These are phyloP conservation scores for Synanthedon myopaeformis DNA, from an alignment of 2,888 invertebrate species.

Conservation along the genomic window DNA sequence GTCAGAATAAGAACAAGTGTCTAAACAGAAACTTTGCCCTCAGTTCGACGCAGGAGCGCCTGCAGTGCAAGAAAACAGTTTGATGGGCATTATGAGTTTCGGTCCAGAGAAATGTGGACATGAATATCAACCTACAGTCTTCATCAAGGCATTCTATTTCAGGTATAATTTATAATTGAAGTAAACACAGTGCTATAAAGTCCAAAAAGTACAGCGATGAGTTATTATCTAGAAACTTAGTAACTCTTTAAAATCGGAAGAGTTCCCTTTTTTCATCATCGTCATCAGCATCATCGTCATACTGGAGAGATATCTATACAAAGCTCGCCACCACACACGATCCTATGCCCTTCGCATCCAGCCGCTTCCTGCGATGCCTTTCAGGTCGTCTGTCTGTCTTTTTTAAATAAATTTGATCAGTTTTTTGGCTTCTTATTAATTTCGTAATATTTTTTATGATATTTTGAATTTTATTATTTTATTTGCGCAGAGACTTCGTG, in stretches of 20 bases:
- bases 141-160: slow-evolving; percentile 57
- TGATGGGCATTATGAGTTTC: slow-evolving; percentile 62
- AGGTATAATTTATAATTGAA: slow-evolving; percentile 22
- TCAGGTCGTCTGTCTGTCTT: too few species aligned
- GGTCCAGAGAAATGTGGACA: slow-evolving; percentile 57
- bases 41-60: slow-evolving; percentile 63
- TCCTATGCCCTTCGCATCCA: too few species aligned
- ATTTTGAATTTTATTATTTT: not conserved
- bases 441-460: too few species aligned
- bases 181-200: not conserved
- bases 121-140: slow-evolving; percentile 52
- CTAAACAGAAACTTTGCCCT: not conserved
- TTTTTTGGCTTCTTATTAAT: too few species aligned
- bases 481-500: slow-evolving; percentile 44
- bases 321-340: too few species aligned
- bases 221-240: not conserved
- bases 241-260: too few species aligned
- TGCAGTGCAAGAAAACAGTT: slow-evolving; percentile 44
- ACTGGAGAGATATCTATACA: too few species aligned
- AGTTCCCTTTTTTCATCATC: too few species aligned
- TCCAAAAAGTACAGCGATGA: not conserved
- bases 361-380: too few species aligned
- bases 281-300: too few species aligned
- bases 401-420: too few species aligned
- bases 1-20: too few species aligned